Percentiles rank a stretch among this genome's conserved stretches.
Evolutionary conservation across 2,888 invertebrate species (phyloP).

Genomic region (Fragum fragum): DNA sequence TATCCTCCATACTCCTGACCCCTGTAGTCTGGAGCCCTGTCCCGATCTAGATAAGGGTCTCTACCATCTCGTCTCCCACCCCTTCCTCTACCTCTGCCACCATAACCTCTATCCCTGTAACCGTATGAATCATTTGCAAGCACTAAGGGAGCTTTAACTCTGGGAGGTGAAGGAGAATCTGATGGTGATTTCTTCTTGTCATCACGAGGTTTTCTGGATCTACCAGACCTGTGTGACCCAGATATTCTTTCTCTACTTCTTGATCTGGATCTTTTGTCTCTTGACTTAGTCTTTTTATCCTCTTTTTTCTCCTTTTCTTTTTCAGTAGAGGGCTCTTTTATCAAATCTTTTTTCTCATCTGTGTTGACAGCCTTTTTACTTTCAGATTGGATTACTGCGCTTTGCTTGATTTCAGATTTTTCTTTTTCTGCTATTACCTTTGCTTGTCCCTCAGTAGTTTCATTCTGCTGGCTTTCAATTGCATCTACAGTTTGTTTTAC

Average conservation of each 20-base stretch:
- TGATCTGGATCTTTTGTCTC: slow-evolving; percentile 35
- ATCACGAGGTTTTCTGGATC: slow-evolving; percentile 28
- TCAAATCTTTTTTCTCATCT: slow-evolving; percentile 8
- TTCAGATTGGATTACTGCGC: background rate
- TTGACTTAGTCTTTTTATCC: slow-evolving; percentile 23
- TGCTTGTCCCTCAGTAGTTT: background rate
- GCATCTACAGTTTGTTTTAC: background rate
- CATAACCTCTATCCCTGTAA: slow-evolving; percentile 42
- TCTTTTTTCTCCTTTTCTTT: slow-evolving; percentile 29
- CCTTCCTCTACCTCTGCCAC: slow-evolving; percentile 48
- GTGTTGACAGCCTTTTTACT: background rate
- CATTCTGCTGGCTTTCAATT: background rate
- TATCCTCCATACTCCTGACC: slow-evolving; percentile 15
- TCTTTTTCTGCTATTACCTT: background rate
- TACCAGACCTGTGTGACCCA: slow-evolving; percentile 11
- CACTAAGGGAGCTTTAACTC: slow-evolving; percentile 61
- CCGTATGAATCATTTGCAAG: slow-evolving; percentile 43
- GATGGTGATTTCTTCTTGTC: slow-evolving; percentile 31
- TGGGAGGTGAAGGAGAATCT: slow-evolving; percentile 66
- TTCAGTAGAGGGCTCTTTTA: background rate
- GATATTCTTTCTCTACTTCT: slow-evolving; percentile 50
- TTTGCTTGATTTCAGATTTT: background rate
- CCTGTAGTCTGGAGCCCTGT: slow-evolving; percentile 6
- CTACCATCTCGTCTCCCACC: slow-evolving; percentile 33
- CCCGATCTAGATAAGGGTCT: slow-evolving; percentile 18